Evolutionary conservation across 2,888 invertebrate genomes (phyloP).

Genomic region (Sarcophaga variegata): DNA sequence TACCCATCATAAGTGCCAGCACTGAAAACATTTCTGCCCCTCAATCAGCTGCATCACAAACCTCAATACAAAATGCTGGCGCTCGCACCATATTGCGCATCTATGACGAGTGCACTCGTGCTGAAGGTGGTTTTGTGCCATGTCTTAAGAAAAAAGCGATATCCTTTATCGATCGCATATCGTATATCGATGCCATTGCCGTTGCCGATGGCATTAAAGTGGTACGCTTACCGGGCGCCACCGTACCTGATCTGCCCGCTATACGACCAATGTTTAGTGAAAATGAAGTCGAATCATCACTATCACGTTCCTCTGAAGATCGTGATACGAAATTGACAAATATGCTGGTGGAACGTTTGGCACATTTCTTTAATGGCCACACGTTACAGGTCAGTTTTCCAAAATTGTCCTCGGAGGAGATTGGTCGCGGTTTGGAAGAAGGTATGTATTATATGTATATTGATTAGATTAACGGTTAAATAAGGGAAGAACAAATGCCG

Average conservation of each 20-base stretch:
- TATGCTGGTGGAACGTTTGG: constrained; percentile 87
- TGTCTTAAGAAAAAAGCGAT: constrained; percentile 92
- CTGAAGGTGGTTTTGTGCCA: constrained; percentile 86
- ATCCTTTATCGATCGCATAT: constrained; percentile 89
- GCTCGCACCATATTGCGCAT: constrained; percentile 86
- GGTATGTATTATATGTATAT: constrained; percentile 82
- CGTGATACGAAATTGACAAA: constrained; percentile 87
- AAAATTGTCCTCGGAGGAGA: constrained; percentile 86
- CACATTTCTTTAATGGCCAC: constrained; percentile 88
- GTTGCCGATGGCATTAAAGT: constrained; percentile 87
- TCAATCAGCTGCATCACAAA: constrained; percentile 53
- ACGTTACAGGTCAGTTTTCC: constrained; percentile 90
- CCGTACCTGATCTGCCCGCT: constrained; percentile 72
- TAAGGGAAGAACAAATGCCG: too few relatives aligned
- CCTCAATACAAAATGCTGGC: constrained; percentile 83
- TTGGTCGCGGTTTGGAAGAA: constrained; percentile 89
- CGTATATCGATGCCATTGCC: constrained; percentile 86
- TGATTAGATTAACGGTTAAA: too few relatives aligned
- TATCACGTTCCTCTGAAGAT: constrained; percentile 85
- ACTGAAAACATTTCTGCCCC: constrained; percentile 75
- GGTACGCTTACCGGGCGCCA: constrained; percentile 83
- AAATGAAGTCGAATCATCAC: constrained; percentile 86
- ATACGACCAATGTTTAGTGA: constrained; percentile 83
- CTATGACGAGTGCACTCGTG: constrained; percentile 89
- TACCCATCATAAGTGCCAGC: constrained; percentile 72